phyloP scores from a whole-genome alignment of 30 jellyfish, hydroid and myxozoan species.

The Euphysa ruthae region DNA sequence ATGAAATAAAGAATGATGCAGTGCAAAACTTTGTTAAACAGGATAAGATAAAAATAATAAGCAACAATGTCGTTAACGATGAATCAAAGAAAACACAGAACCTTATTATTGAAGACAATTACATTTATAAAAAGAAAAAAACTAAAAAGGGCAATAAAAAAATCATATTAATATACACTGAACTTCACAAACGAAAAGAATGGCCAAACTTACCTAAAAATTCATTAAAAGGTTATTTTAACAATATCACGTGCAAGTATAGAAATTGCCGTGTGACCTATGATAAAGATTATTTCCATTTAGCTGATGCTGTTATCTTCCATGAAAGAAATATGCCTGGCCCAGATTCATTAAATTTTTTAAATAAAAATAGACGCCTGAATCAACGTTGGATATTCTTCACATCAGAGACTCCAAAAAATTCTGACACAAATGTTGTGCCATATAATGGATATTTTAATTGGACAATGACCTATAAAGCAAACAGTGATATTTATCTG shows the following conservation, averaged over 20 bases:
- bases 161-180: slow-evolving; percentile 63
- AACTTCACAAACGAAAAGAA: slow-evolving; percentile 37
- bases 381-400: slow-evolving; percentile 83
- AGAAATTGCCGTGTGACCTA: slow-evolving; percentile 68
- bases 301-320: slow-evolving; percentile 83
- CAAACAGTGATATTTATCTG: slow-evolving; percentile 69
- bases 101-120: too few species aligned
- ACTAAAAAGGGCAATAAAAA: too few species aligned
- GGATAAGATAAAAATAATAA: too few species aligned
- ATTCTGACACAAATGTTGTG: slow-evolving; percentile 36
- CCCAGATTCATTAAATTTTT: slow-evolving; percentile 9
- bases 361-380: not conserved
- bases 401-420: slow-evolving; percentile 78
- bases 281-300: slow-evolving; percentile 25
- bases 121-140: too few species aligned
- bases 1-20: too few species aligned
- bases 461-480: slow-evolving; percentile 94
- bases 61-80: too few species aligned
- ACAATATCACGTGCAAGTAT: slow-evolving; percentile 29
- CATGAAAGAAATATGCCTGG: slow-evolving; percentile 84
- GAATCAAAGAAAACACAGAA: too few species aligned
- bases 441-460: slow-evolving; percentile 72
- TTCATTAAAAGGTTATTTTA: slow-evolving; percentile 30
- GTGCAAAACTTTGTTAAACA: too few species aligned
- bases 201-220: slow-evolving; percentile 68